Base-by-base conservation (phyloP, 2,888 invertebrate species). In the Perizoma flavofasciatum region DNA sequence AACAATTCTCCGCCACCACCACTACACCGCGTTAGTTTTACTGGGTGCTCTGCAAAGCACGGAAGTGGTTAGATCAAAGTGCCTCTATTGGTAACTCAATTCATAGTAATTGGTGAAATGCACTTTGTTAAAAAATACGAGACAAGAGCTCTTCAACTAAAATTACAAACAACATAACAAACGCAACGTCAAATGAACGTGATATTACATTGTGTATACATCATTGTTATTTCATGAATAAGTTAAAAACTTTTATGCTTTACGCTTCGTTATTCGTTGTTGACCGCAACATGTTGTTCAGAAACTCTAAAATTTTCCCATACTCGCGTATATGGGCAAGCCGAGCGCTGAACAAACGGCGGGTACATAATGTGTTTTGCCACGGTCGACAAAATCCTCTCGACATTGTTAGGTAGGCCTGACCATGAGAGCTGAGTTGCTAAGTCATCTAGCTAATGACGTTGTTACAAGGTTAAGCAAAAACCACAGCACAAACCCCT, bases 401-500 rank as follows among this genome's bases (percentile, higher is more conserved):
- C 66, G 37, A 60, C 64, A 63, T 66, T 69, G 69, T 68, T 52
- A 66, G 53, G 48, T 64, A 59, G 59, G 63, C 64, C 63, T 63
- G 55, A 63, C 66, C 66, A 66, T 65, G 61, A 62, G 64, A 60
- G 63, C 61, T 46, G 37, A 56, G 59, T 66, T 67, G 69, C 69
- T 61, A 59, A 63, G 66, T 69, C 69, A 69, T 69, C 66, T 62
- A 65, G 59, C 58, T 67, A 69, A 69, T 59, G 69, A 69, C 61
- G 61, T 53, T 65, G 63, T 66, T 58, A 66, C 66, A 59, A 61
- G 62, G 59, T 63, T 62, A 65, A 56, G 59, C 69, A 69, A 69
- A 69, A 69, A 69, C 69, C 43, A 44, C 61, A 46, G 47, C 61
- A 50, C 54, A 55, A 55, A 58, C 58, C 45, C 49, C 40, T 51